A percentile compares a stretch with the other conserved stretches of the same genome.
These are phyloP conservation scores for Plebejus melissa DNA, from an alignment of 2,888 invertebrate species.

Conservation along the genomic window DNA sequence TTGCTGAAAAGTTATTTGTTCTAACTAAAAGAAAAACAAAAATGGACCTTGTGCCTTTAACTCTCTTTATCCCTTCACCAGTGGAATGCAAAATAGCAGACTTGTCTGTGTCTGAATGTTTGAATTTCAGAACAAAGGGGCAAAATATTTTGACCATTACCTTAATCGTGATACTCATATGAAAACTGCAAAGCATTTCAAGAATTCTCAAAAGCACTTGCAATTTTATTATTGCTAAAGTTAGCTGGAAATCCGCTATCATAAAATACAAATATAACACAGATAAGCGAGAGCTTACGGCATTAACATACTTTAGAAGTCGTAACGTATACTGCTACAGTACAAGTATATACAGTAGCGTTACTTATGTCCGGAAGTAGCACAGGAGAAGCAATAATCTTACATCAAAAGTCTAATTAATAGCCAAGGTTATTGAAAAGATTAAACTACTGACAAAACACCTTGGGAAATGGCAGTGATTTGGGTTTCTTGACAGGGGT, in stretches of 20 bases:
- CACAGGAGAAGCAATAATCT: not conserved
- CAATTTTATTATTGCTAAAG: conserved; percentile 8
- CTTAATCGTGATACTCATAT: not conserved
- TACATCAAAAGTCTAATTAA: not conserved
- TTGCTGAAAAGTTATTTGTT: no score
- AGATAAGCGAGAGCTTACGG: not conserved
- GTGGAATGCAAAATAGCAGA: no score
- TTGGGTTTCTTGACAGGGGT: not conserved
- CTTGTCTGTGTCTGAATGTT: not conserved
- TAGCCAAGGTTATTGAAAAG: not conserved
- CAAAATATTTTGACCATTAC: not conserved
- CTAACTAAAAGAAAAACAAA: no score
- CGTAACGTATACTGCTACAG: not conserved
- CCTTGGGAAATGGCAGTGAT: not conserved
- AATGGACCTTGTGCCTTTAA: no score
- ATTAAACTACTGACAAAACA: not conserved
- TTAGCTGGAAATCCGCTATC: not conserved
- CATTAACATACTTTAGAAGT: conserved; percentile 5
- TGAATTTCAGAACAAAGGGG: not conserved
- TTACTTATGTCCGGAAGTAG: not conserved
- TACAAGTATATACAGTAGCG: not conserved
- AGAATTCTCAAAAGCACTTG: conserved; percentile 3
- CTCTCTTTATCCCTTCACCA: no score
- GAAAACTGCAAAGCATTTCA: conserved; percentile 10
- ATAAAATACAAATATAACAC: conserved; percentile 11